Conservation (phyloP, 92 coral and sea anemone genomes). For the Parazoanthus atlanticus region DNA sequence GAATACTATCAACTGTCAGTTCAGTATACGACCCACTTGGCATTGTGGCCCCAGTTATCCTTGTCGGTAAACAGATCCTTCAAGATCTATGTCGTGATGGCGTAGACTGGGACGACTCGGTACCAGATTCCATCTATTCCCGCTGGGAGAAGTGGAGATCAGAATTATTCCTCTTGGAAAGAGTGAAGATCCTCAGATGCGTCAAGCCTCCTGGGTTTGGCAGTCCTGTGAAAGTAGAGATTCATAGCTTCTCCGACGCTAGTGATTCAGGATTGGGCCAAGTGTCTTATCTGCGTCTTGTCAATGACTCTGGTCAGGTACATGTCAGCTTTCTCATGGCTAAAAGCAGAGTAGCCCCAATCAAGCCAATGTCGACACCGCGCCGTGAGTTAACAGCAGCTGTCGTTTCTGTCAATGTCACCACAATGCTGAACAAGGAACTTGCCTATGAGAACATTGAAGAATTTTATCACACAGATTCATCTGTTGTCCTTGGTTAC, state of each 20-base stretch:
- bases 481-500: constrained; percentile 56
- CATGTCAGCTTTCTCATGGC: constrained; percentile 65
- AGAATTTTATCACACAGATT: constrained; percentile 48
- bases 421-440: constrained; percentile 54
- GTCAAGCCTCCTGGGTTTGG: constrained; percentile 75
- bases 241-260: constrained; percentile 66
- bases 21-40: too few relatives aligned
- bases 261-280: constrained; percentile 57
- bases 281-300: constrained; percentile 56
- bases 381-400: constrained; percentile 63
- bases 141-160: too few relatives aligned
- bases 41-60: too few relatives aligned
- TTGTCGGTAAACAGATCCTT: too few relatives aligned
- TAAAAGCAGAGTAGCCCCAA: constrained; percentile 57
- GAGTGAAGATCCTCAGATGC: constrained; percentile 52
- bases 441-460: constrained; percentile 37
- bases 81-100: too few relatives aligned
- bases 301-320: constrained; percentile 27
- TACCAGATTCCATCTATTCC: too few relatives aligned
- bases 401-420: constrained; percentile 49
- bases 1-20: too few relatives aligned
- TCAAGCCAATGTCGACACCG: constrained; percentile 61
- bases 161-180: constrained; percentile 55
- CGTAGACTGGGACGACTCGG: too few relatives aligned
- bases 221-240: constrained; percentile 48